Evolutionary conservation across 1,140 invertebrate genomes (phyloP).

Genomic region (Zophobas atratus): DNA sequence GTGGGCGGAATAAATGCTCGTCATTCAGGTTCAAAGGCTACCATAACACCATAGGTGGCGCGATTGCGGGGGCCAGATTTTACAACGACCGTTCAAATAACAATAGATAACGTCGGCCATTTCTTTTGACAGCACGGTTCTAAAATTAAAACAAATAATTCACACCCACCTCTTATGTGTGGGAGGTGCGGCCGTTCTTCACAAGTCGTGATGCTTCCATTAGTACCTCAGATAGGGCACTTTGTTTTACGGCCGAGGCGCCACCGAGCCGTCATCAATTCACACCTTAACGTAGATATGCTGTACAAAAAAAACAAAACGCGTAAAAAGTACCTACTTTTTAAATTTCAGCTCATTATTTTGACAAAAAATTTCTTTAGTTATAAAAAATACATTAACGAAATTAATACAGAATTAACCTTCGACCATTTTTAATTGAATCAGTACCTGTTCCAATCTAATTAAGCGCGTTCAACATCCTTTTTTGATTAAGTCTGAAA

Average conservation of each 20-base stretch:
- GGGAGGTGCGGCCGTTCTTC: constrained; percentile 33
- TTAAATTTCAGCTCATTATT: background rate
- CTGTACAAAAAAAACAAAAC: background rate
- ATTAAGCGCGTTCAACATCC: too few relatives aligned
- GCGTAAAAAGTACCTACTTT: background rate
- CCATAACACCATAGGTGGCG: constrained; percentile 10
- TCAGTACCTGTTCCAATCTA: background rate
- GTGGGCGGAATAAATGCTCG: background rate
- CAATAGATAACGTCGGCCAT: constrained; percentile 18
- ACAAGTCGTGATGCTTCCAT: constrained; percentile 37
- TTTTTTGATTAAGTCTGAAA: too few relatives aligned
- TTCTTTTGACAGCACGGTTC: constrained; percentile 18
- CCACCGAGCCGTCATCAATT: constrained; percentile 22
- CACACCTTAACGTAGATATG: background rate
- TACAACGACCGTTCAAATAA: background rate
- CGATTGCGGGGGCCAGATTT: background rate
- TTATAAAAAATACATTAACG: too few relatives aligned
- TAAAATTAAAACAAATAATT: constrained; percentile 33
- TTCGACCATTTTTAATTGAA: background rate
- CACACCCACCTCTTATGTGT: constrained; percentile 26
- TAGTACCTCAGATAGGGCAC: constrained; percentile 22
- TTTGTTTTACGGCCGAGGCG: constrained; percentile 7
- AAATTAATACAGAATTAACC: too few relatives aligned
- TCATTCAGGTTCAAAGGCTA: background rate
- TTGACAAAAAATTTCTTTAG: background rate